Conservation (phyloP, 2,888 invertebrate genomes). For the Gari tellinella region DNA sequence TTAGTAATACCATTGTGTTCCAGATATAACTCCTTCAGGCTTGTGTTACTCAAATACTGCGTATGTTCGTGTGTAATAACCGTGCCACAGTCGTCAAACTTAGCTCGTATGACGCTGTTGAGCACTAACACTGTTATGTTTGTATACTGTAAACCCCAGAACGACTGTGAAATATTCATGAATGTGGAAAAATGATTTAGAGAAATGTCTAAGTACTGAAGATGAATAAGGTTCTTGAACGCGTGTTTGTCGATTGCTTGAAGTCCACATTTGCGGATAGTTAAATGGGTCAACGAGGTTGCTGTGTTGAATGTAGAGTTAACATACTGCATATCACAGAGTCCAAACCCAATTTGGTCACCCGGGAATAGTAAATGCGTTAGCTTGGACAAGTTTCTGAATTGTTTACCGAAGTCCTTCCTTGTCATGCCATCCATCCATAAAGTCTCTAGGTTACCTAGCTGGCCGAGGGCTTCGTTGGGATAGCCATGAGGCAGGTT, state of each 20-base stretch:
- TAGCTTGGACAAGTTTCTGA: slow-evolving; percentile 18
- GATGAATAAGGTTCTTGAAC: slow-evolving; percentile 6
- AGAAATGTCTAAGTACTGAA: slow-evolving; percentile 32
- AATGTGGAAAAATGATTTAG: slow-evolving; percentile 15
- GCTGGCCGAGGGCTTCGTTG: slow-evolving; percentile 11
- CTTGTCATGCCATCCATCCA: slow-evolving; percentile 39
- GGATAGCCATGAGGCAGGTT: slow-evolving; percentile 10
- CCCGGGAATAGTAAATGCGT: slow-evolving; percentile 23
- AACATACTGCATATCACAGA: slow-evolving; percentile 13
- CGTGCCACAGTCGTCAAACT: slow-evolving; percentile 9
- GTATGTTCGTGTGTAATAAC: slow-evolving; percentile 1
- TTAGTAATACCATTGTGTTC: slow-evolving; percentile 21
- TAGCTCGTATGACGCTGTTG: slow-evolving; percentile 3
- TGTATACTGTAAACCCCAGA: slow-evolving; percentile 9
- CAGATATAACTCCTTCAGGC: slow-evolving; percentile 28
- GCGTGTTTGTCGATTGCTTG: slow-evolving; percentile 9
- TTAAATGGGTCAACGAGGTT: slow-evolving; percentile 9
- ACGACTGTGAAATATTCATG: background rate
- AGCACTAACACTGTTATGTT: slow-evolving; percentile 1
- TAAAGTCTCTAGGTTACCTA: slow-evolving; percentile 13
- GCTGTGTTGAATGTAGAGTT: slow-evolving; percentile 15
- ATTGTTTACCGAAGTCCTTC: slow-evolving; percentile 24
- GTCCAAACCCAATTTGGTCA: slow-evolving; percentile 2
- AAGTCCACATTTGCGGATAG: slow-evolving; percentile 20
- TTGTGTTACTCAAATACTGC: slow-evolving; percentile 4